Evolutionary conservation across 2,888 invertebrate genomes (phyloP), one percentile per base, ranked within the genome.

Genomic region (Scrobipalpa atriplicella): DNA sequence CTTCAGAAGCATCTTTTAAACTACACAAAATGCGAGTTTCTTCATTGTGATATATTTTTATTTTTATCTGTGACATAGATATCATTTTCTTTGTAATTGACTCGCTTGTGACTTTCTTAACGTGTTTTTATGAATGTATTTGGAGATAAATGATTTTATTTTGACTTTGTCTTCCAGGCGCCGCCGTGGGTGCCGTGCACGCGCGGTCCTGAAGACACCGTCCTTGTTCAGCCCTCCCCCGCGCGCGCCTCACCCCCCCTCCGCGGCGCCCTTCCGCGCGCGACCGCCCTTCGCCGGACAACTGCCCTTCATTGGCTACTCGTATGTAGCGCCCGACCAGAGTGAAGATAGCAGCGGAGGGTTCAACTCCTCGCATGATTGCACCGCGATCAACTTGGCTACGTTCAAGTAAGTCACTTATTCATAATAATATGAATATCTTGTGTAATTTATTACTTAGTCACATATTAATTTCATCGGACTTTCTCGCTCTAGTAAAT

Each of bases 101-200:
- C n/a, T n/a, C n/a, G n/a, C n/a, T n/a, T n/a, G n/a, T n/a, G n/a
- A n/a, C n/a, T n/a, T n/a, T n/a, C n/a, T n/a, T n/a, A n/a, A n/a
- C n/a, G n/a, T n/a, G n/a, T n/a, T n/a, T n/a, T n/a, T n/a, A n/a
- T n/a, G n/a, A n/a, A n/a, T n/a, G n/a, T n/a, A n/a, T n/a, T n/a
- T n/a, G n/a, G n/a, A n/a, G n/a, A n/a, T n/a, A n/a, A n/a, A n/a
- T n/a, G n/a, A n/a, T n/a, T n/a, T n/a, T n/a, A n/a, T n/a, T n/a
- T n/a, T n/a, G n/a, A 18, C 18, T 6, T 19, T 10, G 0, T 29
- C 6, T 13, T 5, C 2, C 80, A 94, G 90, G 94, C 95, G 0
- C 97, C 98, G 0, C 97, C 97, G 0, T 96, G 95, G 89, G 96
- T 98, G 21, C 98, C 98, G 0, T 94, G 94, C 63, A 92, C 97